These are phyloP conservation scores for Campaea margaritaria DNA, from an alignment of 2,888 invertebrate genomes.

Conservation along the genomic window DNA sequence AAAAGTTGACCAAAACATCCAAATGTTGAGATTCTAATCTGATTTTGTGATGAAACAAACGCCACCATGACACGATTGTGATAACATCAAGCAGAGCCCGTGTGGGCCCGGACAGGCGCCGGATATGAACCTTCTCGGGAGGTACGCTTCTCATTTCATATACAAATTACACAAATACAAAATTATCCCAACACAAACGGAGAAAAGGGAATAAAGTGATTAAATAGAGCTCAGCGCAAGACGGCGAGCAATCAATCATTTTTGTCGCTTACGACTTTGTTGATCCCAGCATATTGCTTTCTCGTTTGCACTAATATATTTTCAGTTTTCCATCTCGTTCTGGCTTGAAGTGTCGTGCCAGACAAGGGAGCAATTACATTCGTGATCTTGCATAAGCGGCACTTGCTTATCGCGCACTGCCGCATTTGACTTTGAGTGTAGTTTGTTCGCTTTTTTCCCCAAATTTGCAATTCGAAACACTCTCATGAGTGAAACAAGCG, in stretches of 20 bases:
- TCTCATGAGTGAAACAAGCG: constrained; percentile 67
- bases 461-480: constrained; percentile 83
- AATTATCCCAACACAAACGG: constrained; percentile 84
- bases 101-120: constrained; percentile 66
- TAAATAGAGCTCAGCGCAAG: constrained; percentile 86
- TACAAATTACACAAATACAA: constrained; percentile 85
- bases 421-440: constrained; percentile 83
- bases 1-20: constrained; percentile 10
- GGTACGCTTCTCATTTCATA: constrained; percentile 77
- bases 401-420: constrained; percentile 83
- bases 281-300: constrained; percentile 62
- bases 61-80: constrained; percentile 62
- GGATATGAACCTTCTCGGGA: constrained; percentile 75
- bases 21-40: constrained; percentile 28
- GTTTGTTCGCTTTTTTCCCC: constrained; percentile 78
- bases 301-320: constrained; percentile 61
- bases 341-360: constrained; percentile 83
- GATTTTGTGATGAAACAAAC: constrained; percentile 60
- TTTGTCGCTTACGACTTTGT: constrained; percentile 82
- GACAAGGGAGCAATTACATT: constrained; percentile 86
- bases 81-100: constrained; percentile 72
- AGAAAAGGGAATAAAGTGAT: constrained; percentile 86
- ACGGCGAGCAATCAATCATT: constrained; percentile 85
- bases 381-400: constrained; percentile 86
- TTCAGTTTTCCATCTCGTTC: constrained; percentile 67